These are phyloP conservation scores for Electrophaes corylata DNA, from an alignment of 2,888 invertebrate genomes.

Conservation along the genomic window DNA sequence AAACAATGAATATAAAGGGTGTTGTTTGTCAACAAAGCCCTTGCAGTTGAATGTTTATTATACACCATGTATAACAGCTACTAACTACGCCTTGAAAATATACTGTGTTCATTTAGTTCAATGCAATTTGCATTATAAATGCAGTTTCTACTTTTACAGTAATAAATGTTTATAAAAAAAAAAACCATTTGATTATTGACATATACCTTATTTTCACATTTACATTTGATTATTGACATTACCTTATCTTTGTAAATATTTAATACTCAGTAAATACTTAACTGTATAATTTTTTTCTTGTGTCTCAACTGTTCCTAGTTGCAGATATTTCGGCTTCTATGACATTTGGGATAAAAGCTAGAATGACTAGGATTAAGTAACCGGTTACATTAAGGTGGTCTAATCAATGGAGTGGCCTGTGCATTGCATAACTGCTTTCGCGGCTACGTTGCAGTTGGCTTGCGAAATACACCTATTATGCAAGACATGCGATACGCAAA, in stretches of 20 bases:
- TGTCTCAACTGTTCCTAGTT: too few relatives aligned
- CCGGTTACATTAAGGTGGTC: conserved; percentile 69
- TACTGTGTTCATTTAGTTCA: conserved; percentile 15
- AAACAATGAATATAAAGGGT: conserved; percentile 72
- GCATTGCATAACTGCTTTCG: conserved; percentile 79
- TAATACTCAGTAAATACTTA: too few relatives aligned
- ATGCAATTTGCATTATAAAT: conserved; percentile 23
- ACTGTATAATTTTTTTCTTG: too few relatives aligned
- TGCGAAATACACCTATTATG: conserved; percentile 76
- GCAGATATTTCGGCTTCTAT: conserved; percentile 10
- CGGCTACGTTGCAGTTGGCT: conserved; percentile 63
- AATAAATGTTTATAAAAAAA: too few relatives aligned
- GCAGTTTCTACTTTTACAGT: neutral
- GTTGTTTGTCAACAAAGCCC: conserved; percentile 74
- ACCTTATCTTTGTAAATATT: too few relatives aligned
- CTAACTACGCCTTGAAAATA: conserved; percentile 29
- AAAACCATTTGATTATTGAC: neutral
- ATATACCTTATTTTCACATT: too few relatives aligned
- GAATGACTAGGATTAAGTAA: conserved; percentile 65
- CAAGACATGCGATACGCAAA: conserved; percentile 70
- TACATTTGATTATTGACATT: neutral
- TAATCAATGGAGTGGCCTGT: conserved; percentile 75
- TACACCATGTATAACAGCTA: conserved; percentile 38
- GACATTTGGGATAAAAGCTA: conserved; percentile 38
- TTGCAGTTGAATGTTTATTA: conserved; percentile 51